Conservation (phyloP, 2,113 vertebrate genomes). For the Rousettus leschenaultii region DNA sequence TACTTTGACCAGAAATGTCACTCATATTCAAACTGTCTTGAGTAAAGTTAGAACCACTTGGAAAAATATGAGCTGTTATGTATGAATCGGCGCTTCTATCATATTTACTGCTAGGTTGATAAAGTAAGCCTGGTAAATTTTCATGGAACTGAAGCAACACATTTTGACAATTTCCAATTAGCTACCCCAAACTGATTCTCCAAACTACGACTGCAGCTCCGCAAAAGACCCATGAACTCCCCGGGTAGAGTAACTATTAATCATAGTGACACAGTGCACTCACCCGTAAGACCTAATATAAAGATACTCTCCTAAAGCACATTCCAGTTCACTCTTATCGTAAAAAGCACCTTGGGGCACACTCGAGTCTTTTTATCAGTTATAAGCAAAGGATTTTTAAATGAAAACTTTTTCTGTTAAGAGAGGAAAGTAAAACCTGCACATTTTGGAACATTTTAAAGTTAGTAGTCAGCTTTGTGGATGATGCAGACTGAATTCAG, state of each 20-base stretch:
- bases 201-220: conserved; percentile 30
- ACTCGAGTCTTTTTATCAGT: conserved; percentile 33
- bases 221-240: conserved; percentile 30
- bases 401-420: background rate
- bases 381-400: conserved; percentile 44
- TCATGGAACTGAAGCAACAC: background rate
- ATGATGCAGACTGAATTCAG: background rate
- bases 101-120: conserved; percentile 23
- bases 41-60: conserved; percentile 42
- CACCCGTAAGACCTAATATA: conserved; percentile 43
- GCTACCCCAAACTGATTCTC: background rate
- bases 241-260: conserved; percentile 43
- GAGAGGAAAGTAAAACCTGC: conserved; percentile 9
- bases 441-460: conserved; percentile 11
- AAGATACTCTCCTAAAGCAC: conserved; percentile 2
- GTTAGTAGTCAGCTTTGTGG: conserved; percentile 18
- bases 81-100: background rate
- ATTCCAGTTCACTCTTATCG: conserved; percentile 57
- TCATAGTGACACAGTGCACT: conserved; percentile 40
- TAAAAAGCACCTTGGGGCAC: conserved; percentile 51
- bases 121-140: background rate
- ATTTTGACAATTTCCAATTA: conserved; percentile 64
- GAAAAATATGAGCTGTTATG: conserved; percentile 33
- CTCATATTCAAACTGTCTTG: conserved; percentile 27
- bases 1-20: background rate